Conservation (phyloP, 2,888 invertebrate genomes). For the Rutpela maculata region DNA sequence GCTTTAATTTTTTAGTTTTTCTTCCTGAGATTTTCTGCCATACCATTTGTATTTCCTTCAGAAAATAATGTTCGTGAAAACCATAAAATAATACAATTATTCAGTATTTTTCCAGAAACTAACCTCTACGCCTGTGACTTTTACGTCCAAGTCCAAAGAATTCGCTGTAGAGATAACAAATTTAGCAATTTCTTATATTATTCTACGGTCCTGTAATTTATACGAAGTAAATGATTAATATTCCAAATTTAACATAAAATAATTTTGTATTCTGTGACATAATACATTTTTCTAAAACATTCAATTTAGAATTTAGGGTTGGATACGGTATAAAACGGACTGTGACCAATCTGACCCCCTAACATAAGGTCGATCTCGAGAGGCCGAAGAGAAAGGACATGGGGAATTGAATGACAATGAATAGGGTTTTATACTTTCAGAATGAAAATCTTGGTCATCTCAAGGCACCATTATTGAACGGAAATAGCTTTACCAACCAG, state of each 20-base stretch:
- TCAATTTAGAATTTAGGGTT: conserved; percentile 15
- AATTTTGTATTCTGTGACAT: conserved; percentile 13
- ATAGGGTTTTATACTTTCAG: conserved; percentile 24
- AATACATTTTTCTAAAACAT: conserved; percentile 10
- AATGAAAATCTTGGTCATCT: conserved; percentile 11
- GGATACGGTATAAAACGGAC: conserved; percentile 13
- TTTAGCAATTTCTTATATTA: neutral
- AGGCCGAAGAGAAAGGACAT: conserved; percentile 20
- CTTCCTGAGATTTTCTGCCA: too few species aligned
- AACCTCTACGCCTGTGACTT: too few species aligned
- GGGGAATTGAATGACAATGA: conserved; percentile 23
- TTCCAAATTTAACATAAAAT: neutral
- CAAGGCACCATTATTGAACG: conserved; percentile 9
- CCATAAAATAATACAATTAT: too few species aligned
- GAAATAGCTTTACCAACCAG: conserved; percentile 2
- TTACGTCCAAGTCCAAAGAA: too few species aligned
- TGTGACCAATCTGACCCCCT: conserved; percentile 21
- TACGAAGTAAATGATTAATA: neutral
- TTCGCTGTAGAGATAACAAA: neutral
- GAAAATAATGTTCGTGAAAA: too few species aligned
- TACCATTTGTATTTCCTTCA: too few species aligned
- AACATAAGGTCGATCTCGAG: conserved; percentile 18
- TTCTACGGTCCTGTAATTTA: neutral
- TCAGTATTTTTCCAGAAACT: too few species aligned
- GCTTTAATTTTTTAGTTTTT: too few species aligned